Conservation (phyloP, 2,797 vertebrate species). For the Artibeus jamaicensis region DNA sequence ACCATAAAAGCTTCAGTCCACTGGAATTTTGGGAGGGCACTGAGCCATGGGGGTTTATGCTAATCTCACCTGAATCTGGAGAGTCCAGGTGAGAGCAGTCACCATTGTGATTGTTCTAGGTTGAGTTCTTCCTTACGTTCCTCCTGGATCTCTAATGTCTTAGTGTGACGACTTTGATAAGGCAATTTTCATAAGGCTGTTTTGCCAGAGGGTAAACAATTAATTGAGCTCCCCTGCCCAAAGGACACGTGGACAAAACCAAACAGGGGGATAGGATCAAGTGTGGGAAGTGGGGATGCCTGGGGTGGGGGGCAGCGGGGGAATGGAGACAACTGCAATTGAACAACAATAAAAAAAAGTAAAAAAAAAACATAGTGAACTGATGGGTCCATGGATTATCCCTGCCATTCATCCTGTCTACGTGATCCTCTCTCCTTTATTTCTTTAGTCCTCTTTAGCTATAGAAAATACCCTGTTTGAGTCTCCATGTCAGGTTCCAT, state of each 20-base stretch:
- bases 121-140: not conserved
- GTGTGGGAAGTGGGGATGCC: no score
- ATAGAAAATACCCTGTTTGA: not conserved
- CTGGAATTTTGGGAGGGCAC: not conserved
- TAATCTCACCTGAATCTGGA: not conserved
- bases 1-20: accelerated
- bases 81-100: not conserved
- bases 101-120: not conserved
- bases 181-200: not conserved
- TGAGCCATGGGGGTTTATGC: not conserved
- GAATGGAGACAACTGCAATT: no score
- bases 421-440: not conserved
- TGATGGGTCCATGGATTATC: not conserved
- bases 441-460: not conserved
- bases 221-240: not conserved
- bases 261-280: no score
- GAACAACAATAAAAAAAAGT: no score
- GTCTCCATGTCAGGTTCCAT: not conserved
- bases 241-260: no score
- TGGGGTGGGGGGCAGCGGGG: not conserved
- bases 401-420: not conserved
- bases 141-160: not conserved
- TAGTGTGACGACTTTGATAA: not conserved
- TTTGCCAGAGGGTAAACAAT: not conserved
- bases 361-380: no score